Evolutionary conservation across 2,888 invertebrate genomes (phyloP), one percentile per base, ranked within the genome.

Genomic region (Mythimna vitellina): DNA sequence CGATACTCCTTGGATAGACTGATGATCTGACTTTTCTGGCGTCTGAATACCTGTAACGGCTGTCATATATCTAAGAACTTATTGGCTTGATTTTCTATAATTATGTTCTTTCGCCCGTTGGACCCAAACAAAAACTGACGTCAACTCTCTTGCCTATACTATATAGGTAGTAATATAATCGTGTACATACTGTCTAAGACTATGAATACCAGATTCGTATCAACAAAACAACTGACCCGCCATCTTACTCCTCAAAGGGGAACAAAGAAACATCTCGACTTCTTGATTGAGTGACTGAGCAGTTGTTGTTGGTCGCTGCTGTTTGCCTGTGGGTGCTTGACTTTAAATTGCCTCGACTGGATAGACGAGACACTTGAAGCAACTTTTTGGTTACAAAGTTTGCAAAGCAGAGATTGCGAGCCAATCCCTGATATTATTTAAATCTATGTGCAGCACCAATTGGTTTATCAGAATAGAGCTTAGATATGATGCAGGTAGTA

Each of bases 251-350:
- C 46, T 62, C 60, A 70, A 65, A 65, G 54, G 72, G 61, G 69
- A 73, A 83, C 84, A 84, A 79, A 74, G 81, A 79, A 79, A 73
- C 74, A 74, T 72, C 73, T 80, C 68, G 68, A 69, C 82, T 73
- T 22, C 65, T 80, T 83, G 84, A 84, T 83, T 79, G 81, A 83
- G 84, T 81, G 79, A 73, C 71, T 67, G 74, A 70, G 71, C 68
- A 65, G 79, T 74, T 74, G 76, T 85, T 77, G 79, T 80, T 70
- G 81, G 85, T 70, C 49, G 62, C 64, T 76, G 62, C 58, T 84
- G 77, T 85, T 84, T 81, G 65, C 51, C 53, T 56, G 64, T 75
- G 67, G 76, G 73, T 77, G 49, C 84, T 86, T 80, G 68, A 79
- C 70, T 86, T 79, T 73, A 83, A 86, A 84, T 84, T 84, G 77